These are phyloP conservation scores for Caenorhabditis latens DNA, from an alignment of 1,140 invertebrate genomes.

Conservation along the genomic window DNA sequence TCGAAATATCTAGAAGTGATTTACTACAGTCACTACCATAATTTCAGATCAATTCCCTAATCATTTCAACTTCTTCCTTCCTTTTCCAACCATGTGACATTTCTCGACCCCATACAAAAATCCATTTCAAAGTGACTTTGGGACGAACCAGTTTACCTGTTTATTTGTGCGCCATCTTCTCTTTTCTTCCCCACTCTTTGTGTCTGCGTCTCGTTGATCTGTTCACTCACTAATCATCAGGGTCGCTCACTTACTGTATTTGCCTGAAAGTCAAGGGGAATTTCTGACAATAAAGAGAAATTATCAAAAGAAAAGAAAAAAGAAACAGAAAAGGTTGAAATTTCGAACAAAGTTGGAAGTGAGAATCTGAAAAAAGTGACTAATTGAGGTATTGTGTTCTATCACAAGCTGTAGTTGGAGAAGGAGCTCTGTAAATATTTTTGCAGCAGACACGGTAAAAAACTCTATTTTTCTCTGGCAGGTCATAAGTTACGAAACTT, in stretches of 20 bases:
- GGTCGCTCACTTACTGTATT: constrained; percentile 48
- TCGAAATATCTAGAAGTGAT: not conserved
- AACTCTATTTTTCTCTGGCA: no score
- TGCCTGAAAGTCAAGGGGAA: constrained; percentile 48
- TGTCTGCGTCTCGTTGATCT: constrained; percentile 34
- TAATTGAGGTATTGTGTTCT: no score
- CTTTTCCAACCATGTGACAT: constrained; percentile 9
- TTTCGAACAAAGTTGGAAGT: not conserved
- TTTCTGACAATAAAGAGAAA: constrained; percentile 43
- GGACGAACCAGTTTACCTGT: constrained; percentile 51
- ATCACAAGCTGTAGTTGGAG: no score
- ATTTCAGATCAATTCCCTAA: not conserved
- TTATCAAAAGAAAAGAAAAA: constrained; percentile 9
- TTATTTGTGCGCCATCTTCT: constrained; percentile 24
- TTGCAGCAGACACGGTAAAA: no score
- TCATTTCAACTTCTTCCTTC: not conserved
- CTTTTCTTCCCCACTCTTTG: not conserved
- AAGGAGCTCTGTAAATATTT: no score
- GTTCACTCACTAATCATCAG: not conserved
- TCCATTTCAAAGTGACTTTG: constrained; percentile 27
- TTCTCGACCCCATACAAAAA: constrained; percentile 38
- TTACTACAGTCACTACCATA: not conserved
- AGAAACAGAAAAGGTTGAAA: not conserved
- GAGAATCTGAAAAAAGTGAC: no score
- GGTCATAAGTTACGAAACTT: no score